Evolutionary conservation across 2,113 vertebrate genomes (phyloP), one percentile per base, ranked within the genome.

Genomic region (Embiotoca jacksoni): DNA sequence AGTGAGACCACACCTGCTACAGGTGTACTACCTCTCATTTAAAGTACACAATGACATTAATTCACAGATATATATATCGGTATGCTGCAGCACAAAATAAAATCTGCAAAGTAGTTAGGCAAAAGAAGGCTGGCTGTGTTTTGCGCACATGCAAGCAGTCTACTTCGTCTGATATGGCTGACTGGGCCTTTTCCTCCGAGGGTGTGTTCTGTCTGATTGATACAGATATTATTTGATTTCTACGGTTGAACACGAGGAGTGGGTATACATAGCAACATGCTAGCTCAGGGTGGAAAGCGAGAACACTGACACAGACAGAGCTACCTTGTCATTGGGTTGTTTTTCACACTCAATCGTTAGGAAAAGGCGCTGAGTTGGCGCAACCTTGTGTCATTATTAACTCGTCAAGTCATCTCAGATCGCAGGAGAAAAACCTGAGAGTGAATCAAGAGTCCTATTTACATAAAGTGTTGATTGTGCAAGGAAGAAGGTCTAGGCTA

Each of bases 341-440:
- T 88, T 79, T 82, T 75, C 44, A 62, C 30, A n/a, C 31, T 60
- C 54, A n/a, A 35, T 82, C 13, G 16, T 82, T 58, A 10, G 35
- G 16, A 35, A 65, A 80, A 68, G 11, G 33, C 53, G 82, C 85
- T 89, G 82, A 84, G 56, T 64, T 6, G 7, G 75, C 81, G 23
- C 11, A 10, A 52, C 13, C 60, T 47, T 30, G 47, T 73, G 6
- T 86, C 81, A 74, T 86, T 82, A 88, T 82, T 80, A 89, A 84
- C 79, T 57, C 30, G 15, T 64, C 71, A 47, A 70, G 60, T 78
- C 70, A 33, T 60, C 31, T 64, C 46, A 59, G 72, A 75, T 89
- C 81, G 71, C 66, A 55, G 55, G 31, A 61, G 46, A 69, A 55
- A 47, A 60, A 53, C 23, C 67, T 2, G 9, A 66, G 67, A 62